Base-by-base conservation (phyloP, 1,140 invertebrate species). In the Drosophila athabasca region DNA sequence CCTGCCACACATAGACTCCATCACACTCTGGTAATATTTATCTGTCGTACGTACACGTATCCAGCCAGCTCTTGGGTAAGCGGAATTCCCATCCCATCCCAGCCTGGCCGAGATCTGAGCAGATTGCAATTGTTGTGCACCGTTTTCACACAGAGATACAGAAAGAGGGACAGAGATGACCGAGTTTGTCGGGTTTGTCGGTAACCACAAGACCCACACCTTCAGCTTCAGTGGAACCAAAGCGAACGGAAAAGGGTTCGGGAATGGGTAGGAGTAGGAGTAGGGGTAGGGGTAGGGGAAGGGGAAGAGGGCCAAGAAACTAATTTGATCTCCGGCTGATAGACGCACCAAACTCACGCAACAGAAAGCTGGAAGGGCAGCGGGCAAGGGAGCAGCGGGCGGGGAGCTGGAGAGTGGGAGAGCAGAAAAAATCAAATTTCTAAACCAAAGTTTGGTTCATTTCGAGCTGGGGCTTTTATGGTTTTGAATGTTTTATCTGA, bases 281-380 rank as follows among this genome's bases (percentile, higher is more conserved):
- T n/a, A n/a, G n/a, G n/a, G n/a, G n/a, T n/a, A n/a, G n/a, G n/a
- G n/a, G n/a, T 3, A 24, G 3, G 29, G 62, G 62, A 54, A 54
- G 67, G 64, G 45, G 35, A 24, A 24, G 35, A 2, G 45, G 50
- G 50, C 61, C 45, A 61, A 72, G 67, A 64, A 45, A 52, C 69
- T 71, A 78, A 81, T 78, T 83, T 83, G 79, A 83, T 82, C 81
- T 65, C 45, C 69, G 53, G 62, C 41, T 82, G 79, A 83, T 83
- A 83, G 79, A 82, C 79, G 79, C 79, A 82, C 79, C 52, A 22
- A 78, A 46, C 64, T 48, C 79, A 82, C 79, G 79, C 79, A 83
- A 83, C 59, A 58, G 24, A 9, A 55, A 39, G n/a, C 44, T 13
- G n/a, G 53, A 19, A 17, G 39, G 45, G 46, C 13, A 39, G 17